These are phyloP conservation scores for Axis porcinus DNA, from an alignment of 2,113 vertebrate genomes.

Conservation along the genomic window DNA sequence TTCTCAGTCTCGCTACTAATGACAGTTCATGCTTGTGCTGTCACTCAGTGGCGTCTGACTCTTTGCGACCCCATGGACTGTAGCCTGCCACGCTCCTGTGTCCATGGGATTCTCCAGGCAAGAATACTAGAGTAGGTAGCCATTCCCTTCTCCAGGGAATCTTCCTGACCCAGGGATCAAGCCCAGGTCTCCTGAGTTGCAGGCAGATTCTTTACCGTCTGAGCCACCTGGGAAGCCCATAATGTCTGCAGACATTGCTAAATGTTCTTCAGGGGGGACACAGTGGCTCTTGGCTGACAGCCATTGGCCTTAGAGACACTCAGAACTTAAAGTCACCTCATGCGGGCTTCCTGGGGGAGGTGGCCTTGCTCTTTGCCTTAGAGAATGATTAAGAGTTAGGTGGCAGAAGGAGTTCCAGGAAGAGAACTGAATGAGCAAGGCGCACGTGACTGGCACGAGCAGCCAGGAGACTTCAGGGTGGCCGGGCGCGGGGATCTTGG, in stretches of 20 bases:
- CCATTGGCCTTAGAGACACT: background rate
- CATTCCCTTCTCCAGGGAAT: background rate
- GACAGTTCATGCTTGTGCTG: background rate
- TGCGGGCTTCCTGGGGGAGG: background rate
- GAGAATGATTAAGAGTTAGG: background rate
- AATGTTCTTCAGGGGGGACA: background rate
- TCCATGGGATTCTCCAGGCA: background rate
- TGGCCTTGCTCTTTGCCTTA: background rate
- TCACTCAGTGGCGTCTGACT: background rate
- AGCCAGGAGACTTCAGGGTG: background rate
- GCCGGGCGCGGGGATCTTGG: background rate
- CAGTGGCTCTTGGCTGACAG: background rate
- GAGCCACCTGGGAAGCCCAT: background rate
- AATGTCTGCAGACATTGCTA: background rate
- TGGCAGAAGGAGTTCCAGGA: background rate
- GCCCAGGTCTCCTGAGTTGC: background rate
- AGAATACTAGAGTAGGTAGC: background rate
- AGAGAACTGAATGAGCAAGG: background rate
- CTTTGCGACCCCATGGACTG: background rate
- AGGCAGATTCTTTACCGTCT: background rate
- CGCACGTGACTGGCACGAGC: accelerated
- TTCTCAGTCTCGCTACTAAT: background rate
- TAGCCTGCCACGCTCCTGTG: background rate
- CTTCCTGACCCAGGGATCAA: background rate
- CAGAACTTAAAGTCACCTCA: background rate